Conservation (phyloP, 1,140 invertebrate species). For the Euwallacea fornicatus region DNA sequence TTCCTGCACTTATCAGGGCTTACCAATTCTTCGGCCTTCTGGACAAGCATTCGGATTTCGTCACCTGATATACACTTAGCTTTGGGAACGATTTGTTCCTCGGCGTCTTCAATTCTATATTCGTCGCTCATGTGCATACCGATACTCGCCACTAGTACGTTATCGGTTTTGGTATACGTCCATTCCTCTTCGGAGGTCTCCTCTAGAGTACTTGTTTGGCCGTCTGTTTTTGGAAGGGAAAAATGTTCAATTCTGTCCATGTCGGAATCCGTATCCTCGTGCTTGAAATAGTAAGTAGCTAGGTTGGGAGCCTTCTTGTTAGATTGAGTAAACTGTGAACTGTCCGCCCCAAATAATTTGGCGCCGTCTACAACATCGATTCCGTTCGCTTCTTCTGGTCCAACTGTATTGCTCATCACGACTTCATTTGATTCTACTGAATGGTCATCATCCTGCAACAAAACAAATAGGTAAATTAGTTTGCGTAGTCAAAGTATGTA, state of each 20-base stretch:
- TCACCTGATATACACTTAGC: slow-evolving; percentile 48
- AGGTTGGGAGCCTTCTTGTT: slow-evolving; percentile 77
- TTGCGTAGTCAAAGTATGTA: not conserved
- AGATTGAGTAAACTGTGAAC: slow-evolving; percentile 46
- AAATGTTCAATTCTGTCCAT: slow-evolving; percentile 48
- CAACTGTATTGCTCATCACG: slow-evolving; percentile 32
- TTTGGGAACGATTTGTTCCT: slow-evolving; percentile 39
- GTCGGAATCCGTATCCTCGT: slow-evolving; percentile 81
- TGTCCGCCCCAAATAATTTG: slow-evolving; percentile 25
- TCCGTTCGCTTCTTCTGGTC: slow-evolving; percentile 19
- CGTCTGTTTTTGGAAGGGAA: slow-evolving; percentile 50
- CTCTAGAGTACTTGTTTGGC: slow-evolving; percentile 59
- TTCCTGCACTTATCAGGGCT: slow-evolving; percentile 56
- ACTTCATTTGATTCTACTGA: slow-evolving; percentile 30
- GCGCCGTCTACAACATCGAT: slow-evolving; percentile 35
- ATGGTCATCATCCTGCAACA: slow-evolving; percentile 30
- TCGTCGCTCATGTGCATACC: slow-evolving; percentile 48
- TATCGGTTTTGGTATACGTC: slow-evolving; percentile 63
- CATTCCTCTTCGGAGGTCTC: slow-evolving; percentile 74
- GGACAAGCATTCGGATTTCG: slow-evolving; percentile 67
- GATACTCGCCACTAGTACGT: slow-evolving; percentile 49
- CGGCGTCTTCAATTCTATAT: slow-evolving; percentile 52
- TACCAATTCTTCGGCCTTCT: slow-evolving; percentile 72
- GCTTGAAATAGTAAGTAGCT: slow-evolving; percentile 81
- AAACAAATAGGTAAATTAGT: slow-evolving; percentile 7